Conservation (phyloP, 2,888 invertebrate species). For the Drosophila hamatofila region DNA sequence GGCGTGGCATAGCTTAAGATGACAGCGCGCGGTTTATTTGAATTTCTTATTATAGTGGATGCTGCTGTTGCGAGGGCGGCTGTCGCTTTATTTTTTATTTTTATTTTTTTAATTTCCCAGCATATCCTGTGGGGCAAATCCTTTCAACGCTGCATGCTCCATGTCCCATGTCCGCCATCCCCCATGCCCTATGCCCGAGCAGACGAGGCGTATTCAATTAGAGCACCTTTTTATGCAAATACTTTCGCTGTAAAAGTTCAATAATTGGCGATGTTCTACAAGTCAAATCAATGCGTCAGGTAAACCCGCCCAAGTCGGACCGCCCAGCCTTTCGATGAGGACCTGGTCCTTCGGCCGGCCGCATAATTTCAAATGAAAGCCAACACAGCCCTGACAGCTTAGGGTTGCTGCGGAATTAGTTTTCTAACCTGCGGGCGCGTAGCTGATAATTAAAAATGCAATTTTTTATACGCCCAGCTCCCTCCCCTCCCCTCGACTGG, state of each 20-base stretch:
- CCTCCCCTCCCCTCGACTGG: slow-evolving; percentile 6
- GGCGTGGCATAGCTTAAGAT: slow-evolving; percentile 83
- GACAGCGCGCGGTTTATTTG: slow-evolving; percentile 83
- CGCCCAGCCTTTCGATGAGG: background rate
- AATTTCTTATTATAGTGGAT: slow-evolving; percentile 78
- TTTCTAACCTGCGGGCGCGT: slow-evolving; percentile 75
- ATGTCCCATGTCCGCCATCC: background rate
- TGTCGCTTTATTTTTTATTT: slow-evolving; percentile 30
- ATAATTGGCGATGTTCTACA: slow-evolving; percentile 85
- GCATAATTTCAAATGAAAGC: slow-evolving; percentile 51
- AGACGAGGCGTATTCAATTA: slow-evolving; percentile 70
- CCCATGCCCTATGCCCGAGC: background rate
- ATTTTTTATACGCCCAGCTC: slow-evolving; percentile 65
- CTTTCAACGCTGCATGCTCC: slow-evolving; percentile 48
- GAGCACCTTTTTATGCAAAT: slow-evolving; percentile 77
- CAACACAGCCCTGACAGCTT: slow-evolving; percentile 33
- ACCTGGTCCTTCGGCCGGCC: slow-evolving; percentile 3
- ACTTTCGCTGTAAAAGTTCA: slow-evolving; percentile 81
- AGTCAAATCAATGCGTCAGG: slow-evolving; percentile 83
- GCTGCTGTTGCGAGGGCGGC: slow-evolving; percentile 26
- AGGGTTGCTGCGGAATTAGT: slow-evolving; percentile 75
- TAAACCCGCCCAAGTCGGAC: slow-evolving; percentile 25
- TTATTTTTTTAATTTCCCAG: slow-evolving; percentile 55
- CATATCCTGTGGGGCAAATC: slow-evolving; percentile 63
- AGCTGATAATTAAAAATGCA: slow-evolving; percentile 79